Evolutionary conservation across 1,140 invertebrate genomes (phyloP).

Genomic region (Drosophila athabasca): DNA sequence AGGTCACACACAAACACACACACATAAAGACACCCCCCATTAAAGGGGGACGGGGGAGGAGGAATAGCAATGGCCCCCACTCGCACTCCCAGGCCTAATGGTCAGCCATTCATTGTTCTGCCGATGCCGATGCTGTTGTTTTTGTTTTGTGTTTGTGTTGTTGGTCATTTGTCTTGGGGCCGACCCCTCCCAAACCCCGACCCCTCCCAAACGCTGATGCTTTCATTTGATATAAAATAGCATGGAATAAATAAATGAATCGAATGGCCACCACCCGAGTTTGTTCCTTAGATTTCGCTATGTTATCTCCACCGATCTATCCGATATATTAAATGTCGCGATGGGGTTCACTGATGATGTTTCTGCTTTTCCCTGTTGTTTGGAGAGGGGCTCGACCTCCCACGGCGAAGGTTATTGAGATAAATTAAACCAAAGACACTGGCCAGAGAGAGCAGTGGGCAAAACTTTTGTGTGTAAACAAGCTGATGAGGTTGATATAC

Average conservation of each 20-base stretch:
- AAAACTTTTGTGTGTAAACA: neutral
- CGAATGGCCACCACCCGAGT: slow-evolving; percentile 16
- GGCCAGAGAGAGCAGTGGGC: neutral
- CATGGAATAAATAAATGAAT: slow-evolving; percentile 40
- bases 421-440: slow-evolving; percentile 21
- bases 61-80: neutral
- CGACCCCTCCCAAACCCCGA: neutral
- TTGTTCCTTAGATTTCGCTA: slow-evolving; percentile 15
- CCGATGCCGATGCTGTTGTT: neutral
- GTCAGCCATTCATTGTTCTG: slow-evolving; percentile 28
- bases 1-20: slow-evolving; percentile 59
- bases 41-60: slow-evolving; percentile 15
- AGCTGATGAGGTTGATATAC: too few species aligned
- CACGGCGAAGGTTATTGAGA: slow-evolving; percentile 31
- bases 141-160: slow-evolving; percentile 12
- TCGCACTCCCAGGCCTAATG: slow-evolving; percentile 25
- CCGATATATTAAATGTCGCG: slow-evolving; percentile 31
- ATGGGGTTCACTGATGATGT: slow-evolving; percentile 3
- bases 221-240: slow-evolving; percentile 42
- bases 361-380: neutral
- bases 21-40: slow-evolving; percentile 35
- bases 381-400: slow-evolving; percentile 1
- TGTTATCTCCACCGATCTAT: slow-evolving; percentile 23
- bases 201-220: slow-evolving; percentile 5
- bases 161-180: slow-evolving; percentile 53